Evolutionary conservation across 2,113 vertebrate species (phyloP), one percentile per base, ranked within the genome.

Genomic region (Ranitomeya imitator): DNA sequence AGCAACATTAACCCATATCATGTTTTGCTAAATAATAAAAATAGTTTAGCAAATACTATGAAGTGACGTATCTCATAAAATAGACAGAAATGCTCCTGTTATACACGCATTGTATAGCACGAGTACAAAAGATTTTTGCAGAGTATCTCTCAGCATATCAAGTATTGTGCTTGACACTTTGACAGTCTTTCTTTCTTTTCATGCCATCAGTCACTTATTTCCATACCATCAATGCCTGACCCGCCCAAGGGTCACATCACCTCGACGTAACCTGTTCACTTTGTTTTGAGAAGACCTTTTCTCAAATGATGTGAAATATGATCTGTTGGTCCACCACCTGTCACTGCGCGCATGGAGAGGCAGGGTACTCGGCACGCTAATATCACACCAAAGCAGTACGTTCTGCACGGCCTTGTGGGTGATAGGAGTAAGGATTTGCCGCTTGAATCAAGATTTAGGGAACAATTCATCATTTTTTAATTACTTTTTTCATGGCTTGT

Each of bases 201-300:
- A 59, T 82, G 59, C 59, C 79, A 63, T 63, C 59, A 82, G 79
- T 82, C 26, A 63, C 79, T 63, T 80, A 80, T 80, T 80, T 80
- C 60, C 79, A 61, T 81, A 81, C 79, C 79, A 81, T 81, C 59
- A 18, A 15, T 81, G 79, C 59, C 59, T 81, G 79, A 81, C 57
- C 79, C 37, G 45, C 15, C 31, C 26, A 21, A 31, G 63, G 79
- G 79, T 81, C 79, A 81, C 15, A 78, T 81, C 79, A 81, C 79
- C 79, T 81, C 26, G 4, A 79, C 16, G 10, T 81, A 63, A 55
- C 57, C 23, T 61, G 79, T 81, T 61, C 79, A 61, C 79, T 81
- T 61, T 61, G 74, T 78, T 61, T 81, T 81, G 57, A 37, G 8
- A 45, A 19, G 57, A 61, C 26, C 57, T 60, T 60, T 60, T 60